Evolutionary conservation across 2,113 vertebrate genomes (phyloP), one percentile per base, ranked within the genome.

Genomic region (Acrocephalus kingi): DNA sequence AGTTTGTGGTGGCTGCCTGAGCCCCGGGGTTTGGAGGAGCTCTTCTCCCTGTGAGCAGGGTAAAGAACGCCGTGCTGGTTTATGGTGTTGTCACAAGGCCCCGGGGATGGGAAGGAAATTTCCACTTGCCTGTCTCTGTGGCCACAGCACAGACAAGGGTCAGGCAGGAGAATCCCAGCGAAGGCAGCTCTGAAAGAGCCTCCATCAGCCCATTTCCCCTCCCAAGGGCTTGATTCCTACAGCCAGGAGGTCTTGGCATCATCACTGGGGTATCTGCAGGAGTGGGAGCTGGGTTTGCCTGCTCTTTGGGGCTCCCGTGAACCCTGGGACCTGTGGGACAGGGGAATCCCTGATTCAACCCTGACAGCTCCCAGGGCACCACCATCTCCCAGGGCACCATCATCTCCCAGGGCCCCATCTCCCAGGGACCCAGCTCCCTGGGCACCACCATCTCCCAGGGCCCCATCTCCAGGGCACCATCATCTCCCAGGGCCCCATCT

Each of bases 101-200:
- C 89, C 19, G 63, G 72, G 85, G 91, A 74, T 55, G 66, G 90
- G 83, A 79, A 96, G 97, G 96, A 97, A 97, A 97, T 97, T 97
- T 97, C 96, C 96, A 97, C 93, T 97, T 31, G 80, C 62, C 88
- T 67, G 49, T 48, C 59, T 41, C 80, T 33, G 67, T n/a, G 66
- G 87, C 67, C 85, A n/a, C 30, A 8, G 1, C 0, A 6, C 35
- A 52, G 48, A 8, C 8, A 8, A 27, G 64, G 78, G 52, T 73
- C 82, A 84, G 83, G 83, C 46, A 24, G 3, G 74, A 64, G 62
- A 74, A 64, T 28, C 74, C 52, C 61, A 35, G 41, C 2, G 11
- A 62, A n/a, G 63, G 72, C 21, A 27, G 23, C n/a, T 31, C 64
- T 18, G 3, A 24, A 37, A 0, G 24, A 66, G 88, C 55, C 63